Base-by-base conservation (phyloP, 53 echinoderm and acorn worm genomes). In the Pentamera pediparva region DNA sequence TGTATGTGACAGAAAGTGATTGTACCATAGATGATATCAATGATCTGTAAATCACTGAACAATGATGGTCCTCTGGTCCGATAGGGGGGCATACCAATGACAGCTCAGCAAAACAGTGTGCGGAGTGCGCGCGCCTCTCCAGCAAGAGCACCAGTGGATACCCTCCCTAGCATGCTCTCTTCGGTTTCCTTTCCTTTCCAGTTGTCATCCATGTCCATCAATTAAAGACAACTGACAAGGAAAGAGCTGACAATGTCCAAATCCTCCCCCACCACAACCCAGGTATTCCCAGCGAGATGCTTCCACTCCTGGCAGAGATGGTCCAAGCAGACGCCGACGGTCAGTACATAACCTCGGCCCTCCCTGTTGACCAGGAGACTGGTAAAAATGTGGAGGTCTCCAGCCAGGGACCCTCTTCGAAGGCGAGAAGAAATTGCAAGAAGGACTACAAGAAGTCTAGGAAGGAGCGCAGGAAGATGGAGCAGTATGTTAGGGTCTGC, bases 261-360 rank as follows among this genome's bases (percentile, higher is more conserved):
- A n/a, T n/a, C n/a, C n/a, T n/a, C n/a, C n/a, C n/a, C n/a, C n/a
- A n/a, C n/a, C n/a, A n/a, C n/a, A n/a, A n/a, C n/a, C n/a, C n/a
- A n/a, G n/a, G n/a, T n/a, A 67, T 67, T 24, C 67, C 67, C 11
- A 30, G 18, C 28, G 67, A 67, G 30, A 67, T 67, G 67, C 40
- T 67, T 43, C 67, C 67, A 5, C 67, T 67, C 4, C 4, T 67
- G 25, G 67, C 41, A 38, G 67, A 67, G 7, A 67, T 67, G 45
- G 67, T 43, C 40, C 41, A 67, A 67, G 67, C 40, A 4, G 30
- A 39, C 41, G 32, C 58, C 28, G 67, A 67, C 1, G 30, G 40
- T 3, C 40, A 43, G 20, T 39, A 31, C 43, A 43, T 67, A 2
- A 41, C 40, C 3, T 40, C 10, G 7, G 28, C 26, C 15, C 10